phyloP scores from a whole-genome alignment of 2,888 invertebrate genomes.

The Agrochola lychnidis region DNA sequence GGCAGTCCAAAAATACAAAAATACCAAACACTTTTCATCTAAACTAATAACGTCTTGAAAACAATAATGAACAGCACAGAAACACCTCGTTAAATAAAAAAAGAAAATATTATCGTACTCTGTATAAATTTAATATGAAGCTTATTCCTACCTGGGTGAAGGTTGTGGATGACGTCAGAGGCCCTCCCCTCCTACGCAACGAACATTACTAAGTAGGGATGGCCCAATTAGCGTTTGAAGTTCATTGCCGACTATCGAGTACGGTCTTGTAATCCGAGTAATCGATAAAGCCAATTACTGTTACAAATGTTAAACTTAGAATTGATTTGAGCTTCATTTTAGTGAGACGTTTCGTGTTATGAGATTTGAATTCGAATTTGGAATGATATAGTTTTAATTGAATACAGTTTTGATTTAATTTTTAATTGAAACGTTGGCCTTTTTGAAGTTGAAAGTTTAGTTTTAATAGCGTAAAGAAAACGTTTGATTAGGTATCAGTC shows the following conservation, averaged over 20 bases:
- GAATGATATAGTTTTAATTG: slow-evolving; percentile 19
- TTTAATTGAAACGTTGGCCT: background rate
- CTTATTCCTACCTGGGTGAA: slow-evolving; percentile 65
- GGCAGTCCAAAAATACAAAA: too few species aligned
- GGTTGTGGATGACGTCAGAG: slow-evolving; percentile 73
- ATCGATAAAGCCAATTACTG: slow-evolving; percentile 60
- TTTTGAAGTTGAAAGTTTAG: slow-evolving; percentile 9
- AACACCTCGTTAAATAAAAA: slow-evolving; percentile 64
- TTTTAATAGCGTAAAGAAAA: background rate
- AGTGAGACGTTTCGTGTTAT: slow-evolving; percentile 27
- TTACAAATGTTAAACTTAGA: slow-evolving; percentile 54
- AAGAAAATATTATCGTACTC: slow-evolving; percentile 60
- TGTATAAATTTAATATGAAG: slow-evolving; percentile 70
- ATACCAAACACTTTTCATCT: slow-evolving; percentile 38
- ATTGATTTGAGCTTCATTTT: slow-evolving; percentile 46
- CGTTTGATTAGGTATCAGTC: background rate
- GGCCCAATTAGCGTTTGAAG: slow-evolving; percentile 65
- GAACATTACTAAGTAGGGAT: slow-evolving; percentile 62
- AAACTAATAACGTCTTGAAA: slow-evolving; percentile 44
- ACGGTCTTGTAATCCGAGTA: slow-evolving; percentile 53
- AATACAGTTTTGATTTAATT: slow-evolving; percentile 13
- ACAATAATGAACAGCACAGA: slow-evolving; percentile 43
- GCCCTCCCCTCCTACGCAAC: slow-evolving; percentile 58
- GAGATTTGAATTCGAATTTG: slow-evolving; percentile 37
- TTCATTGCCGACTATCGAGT: slow-evolving; percentile 62